Evolutionary conservation across 2,113 vertebrate species (phyloP).

Genomic region (Planiliza haematocheilus): DNA sequence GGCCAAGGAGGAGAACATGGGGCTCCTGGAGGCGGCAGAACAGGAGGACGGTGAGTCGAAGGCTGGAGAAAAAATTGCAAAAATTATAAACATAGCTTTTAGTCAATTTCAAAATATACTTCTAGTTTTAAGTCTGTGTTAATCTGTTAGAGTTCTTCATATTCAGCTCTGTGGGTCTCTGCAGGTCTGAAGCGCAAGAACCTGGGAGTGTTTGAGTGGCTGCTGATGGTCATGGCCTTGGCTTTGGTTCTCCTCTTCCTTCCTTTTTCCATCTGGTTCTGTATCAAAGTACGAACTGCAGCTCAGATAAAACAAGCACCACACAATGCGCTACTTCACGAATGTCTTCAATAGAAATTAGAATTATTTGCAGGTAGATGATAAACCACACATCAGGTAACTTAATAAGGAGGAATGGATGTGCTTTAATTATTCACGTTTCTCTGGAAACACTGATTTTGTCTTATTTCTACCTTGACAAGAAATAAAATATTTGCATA

Average conservation of each 20-base stretch:
- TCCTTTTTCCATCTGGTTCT: conserved; percentile 96
- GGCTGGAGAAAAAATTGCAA: background rate
- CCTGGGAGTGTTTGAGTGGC: conserved; percentile 90
- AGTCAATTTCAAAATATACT: too few species aligned
- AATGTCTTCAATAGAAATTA: too few species aligned
- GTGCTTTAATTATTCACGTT: background rate
- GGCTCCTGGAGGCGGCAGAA: conserved; percentile 87
- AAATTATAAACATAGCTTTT: too few species aligned
- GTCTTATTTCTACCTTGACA: background rate
- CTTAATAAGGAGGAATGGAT: background rate
- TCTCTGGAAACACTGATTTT: background rate
- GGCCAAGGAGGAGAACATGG: conserved; percentile 81
- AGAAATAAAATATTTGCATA: background rate
- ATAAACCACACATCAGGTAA: too few species aligned
- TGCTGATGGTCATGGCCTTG: conserved; percentile 86
- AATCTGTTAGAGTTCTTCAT: background rate
- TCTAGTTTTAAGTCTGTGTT: background rate
- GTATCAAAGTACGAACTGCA: conserved; percentile 88
- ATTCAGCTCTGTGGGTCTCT: conserved; percentile 1
- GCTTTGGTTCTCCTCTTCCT: conserved; percentile 87
- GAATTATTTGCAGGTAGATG: too few species aligned
- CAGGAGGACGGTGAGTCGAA: conserved; percentile 87
- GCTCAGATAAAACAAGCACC: background rate
- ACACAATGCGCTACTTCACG: background rate
- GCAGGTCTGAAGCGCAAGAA: conserved; percentile 86